Evolutionary conservation across 23 tunicate species (phyloP).

Genomic region (Halocynthia aurantium): DNA sequence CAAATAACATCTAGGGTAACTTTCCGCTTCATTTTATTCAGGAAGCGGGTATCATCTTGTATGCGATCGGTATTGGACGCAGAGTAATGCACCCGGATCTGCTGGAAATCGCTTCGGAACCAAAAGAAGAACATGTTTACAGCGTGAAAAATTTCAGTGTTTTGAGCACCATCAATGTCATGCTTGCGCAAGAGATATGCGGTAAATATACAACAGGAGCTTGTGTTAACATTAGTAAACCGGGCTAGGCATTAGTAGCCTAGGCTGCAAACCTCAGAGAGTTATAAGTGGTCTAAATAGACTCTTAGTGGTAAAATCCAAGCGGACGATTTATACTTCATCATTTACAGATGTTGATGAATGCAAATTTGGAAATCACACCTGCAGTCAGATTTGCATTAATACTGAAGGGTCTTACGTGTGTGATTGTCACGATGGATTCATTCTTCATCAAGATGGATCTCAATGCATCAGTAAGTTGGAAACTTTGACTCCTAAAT

Average conservation of each 20-base stretch:
- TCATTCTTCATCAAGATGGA: constrained; percentile 36
- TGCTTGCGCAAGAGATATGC: constrained; percentile 14
- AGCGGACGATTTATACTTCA: too few relatives aligned
- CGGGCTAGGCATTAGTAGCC: too few relatives aligned
- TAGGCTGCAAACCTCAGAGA: too few relatives aligned
- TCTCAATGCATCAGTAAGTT: constrained; percentile 31
- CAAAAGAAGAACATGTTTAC: constrained; percentile 48
- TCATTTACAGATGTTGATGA: constrained; percentile 39
- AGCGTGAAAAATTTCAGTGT: constrained; percentile 36
- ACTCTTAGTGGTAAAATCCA: too few relatives aligned
- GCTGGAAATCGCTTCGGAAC: constrained; percentile 66
- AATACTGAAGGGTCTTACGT: constrained; percentile 53
- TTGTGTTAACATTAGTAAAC: too few relatives aligned
- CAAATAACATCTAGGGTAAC: neutral
- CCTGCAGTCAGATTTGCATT: constrained; percentile 55
- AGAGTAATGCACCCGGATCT: constrained; percentile 36
- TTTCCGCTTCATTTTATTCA: neutral
- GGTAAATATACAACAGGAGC: neutral
- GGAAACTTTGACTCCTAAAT: neutral
- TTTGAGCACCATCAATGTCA: constrained; percentile 28
- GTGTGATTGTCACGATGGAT: constrained; percentile 60
- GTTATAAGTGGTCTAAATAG: too few relatives aligned
- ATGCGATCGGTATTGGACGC: constrained; percentile 68
- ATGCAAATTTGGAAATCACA: constrained; percentile 28
- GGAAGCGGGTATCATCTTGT: constrained; percentile 50